A percentile compares a stretch with the other conserved stretches of the same genome.
phyloP scores from a whole-genome alignment of 1,140 invertebrate species.

The Brachionus koreanus region DNA sequence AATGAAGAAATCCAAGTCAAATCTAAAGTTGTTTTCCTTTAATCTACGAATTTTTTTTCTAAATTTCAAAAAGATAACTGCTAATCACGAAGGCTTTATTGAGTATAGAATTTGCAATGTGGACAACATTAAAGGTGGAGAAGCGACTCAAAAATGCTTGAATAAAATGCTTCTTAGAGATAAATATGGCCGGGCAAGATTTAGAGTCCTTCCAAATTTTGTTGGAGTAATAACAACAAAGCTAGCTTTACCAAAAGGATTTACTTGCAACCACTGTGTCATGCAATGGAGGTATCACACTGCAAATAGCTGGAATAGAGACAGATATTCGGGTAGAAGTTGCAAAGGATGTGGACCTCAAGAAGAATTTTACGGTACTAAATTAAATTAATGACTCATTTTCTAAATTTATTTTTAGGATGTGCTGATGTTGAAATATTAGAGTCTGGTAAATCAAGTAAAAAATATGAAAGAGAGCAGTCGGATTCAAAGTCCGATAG shows the following conservation, averaged over 20 bases:
- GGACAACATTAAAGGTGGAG: neutral
- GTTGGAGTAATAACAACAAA: neutral
- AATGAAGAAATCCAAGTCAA: neutral
- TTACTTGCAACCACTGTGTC: conserved; percentile 54
- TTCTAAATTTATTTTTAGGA: neutral
- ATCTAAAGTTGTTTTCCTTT: neutral
- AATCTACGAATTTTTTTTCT: neutral
- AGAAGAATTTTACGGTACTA: conserved; percentile 46
- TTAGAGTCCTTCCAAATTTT: neutral
- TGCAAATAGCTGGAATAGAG: conserved; percentile 46
- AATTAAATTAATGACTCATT: neutral
- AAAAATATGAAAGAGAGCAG: neutral
- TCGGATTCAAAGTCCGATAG: neutral
- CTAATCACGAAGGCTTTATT: conserved; percentile 50
- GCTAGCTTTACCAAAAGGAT: conserved; percentile 48
- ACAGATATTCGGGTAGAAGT: neutral
- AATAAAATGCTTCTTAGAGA: conserved; percentile 20
- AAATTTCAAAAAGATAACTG: conserved; percentile 62
- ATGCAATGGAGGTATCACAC: conserved; percentile 48
- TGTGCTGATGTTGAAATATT: conserved; percentile 30
- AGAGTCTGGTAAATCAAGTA: neutral
- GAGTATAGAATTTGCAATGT: conserved; percentile 49
- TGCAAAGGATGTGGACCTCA: conserved; percentile 47
- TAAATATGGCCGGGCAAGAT: neutral
- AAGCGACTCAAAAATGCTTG: conserved; percentile 39